These are phyloP conservation scores for Sebastes iracundus DNA, from an alignment of 2,797 vertebrate species.

Conservation along the genomic window DNA sequence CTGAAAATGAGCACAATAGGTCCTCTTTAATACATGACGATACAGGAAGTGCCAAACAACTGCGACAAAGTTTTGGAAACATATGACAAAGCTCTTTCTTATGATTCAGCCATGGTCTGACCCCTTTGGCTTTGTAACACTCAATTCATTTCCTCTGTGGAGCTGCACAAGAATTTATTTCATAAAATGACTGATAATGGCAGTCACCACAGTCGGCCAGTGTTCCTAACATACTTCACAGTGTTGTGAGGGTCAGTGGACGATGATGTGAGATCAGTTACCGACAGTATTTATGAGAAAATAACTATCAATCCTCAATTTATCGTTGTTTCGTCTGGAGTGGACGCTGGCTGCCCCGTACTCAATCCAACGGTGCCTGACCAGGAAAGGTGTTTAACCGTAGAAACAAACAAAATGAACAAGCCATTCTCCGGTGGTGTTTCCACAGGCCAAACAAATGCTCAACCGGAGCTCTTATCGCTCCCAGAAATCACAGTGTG, in stretches of 20 bases:
- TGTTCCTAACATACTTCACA: background rate
- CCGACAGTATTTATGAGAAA: constrained; percentile 28
- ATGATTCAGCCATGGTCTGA: constrained; percentile 1
- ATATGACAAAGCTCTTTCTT: background rate
- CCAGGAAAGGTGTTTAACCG: constrained; percentile 30
- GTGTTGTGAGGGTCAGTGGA: background rate
- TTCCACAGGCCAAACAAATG: constrained; percentile 64
- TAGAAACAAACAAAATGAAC: constrained; percentile 39
- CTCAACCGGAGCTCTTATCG: constrained; percentile 68
- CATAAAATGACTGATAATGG: constrained; percentile 19
- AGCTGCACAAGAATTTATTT: background rate
- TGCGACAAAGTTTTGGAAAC: background rate
- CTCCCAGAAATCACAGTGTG: constrained; percentile 69
- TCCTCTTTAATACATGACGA: background rate
- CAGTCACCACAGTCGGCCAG: background rate
- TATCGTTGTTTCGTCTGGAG: constrained; percentile 11
- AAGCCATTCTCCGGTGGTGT: constrained; percentile 25
- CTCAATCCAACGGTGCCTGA: constrained; percentile 18
- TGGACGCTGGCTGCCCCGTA: background rate
- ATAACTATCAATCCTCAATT: constrained; percentile 28
- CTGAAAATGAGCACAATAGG: no score
- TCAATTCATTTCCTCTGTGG: constrained; percentile 5
- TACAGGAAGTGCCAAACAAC: background rate
- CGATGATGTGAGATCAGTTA: background rate
- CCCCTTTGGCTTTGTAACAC: background rate